Base-by-base conservation (phyloP, 2,888 invertebrate genomes). In the Aplocera efformata region DNA sequence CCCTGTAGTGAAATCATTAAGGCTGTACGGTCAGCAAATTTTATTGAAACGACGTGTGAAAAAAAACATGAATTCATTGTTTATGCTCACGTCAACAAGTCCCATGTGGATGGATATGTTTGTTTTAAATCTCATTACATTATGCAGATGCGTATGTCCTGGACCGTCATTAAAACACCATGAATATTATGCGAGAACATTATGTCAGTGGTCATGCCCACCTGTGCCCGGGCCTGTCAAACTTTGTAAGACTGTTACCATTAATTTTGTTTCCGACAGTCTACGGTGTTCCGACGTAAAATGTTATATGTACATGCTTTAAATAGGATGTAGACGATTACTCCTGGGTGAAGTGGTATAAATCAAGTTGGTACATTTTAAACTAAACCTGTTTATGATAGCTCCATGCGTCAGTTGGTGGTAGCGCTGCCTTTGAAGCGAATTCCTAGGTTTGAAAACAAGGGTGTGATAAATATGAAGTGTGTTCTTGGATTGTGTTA, bases 101-200 rank as follows among this genome's bases (percentile, higher is more conserved):
- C 24, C 6, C 32, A 44, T 37, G 22, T 26, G 13, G n/a, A n/a
- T 36, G 33, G 26, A 42, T 37, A 37, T 42, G 43, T 44, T 48
- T 45, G 32, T 42, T 37, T 47, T 44, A 46, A 52, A 47, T 52
- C 44, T 47, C 48, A 42, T 50, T 42, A 50, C 42, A 47, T 49
- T 47, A 52, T 52, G 48, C 42, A 50, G 43, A 49, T 42, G 45
- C 34, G 39, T 47, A 38, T 42, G 32, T 48, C 48, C 48, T 37
- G 53, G 40, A 54, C 51, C 54, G 49, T 51, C 54, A 54, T 54
- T 50, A 54, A 46, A 49, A 40, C 42, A 39, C 48, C 48, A 51
- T 51, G 49, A 54, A 54, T 54, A 54, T 54, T 51, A 51, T 43
- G 50, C 44, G 48, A 48, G 51, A 52, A 37, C 51, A 50, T 55